Base-by-base conservation (phyloP, 1,140 invertebrate species). In the Drosophila bifasciata region DNA sequence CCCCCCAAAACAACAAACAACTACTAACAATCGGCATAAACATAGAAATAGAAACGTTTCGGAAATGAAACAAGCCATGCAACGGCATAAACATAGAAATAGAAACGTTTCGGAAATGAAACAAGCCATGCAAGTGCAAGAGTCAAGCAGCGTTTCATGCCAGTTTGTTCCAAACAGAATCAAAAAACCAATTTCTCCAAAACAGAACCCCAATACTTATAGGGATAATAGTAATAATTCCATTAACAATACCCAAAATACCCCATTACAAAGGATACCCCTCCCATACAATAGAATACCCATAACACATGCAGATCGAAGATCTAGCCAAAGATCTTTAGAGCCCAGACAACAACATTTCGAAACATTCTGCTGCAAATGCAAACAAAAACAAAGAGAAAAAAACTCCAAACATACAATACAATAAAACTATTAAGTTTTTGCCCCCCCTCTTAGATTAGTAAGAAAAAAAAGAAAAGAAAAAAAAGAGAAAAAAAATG, bases 221-320 rank as follows among this genome's bases (percentile, higher is more conserved):
- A 78, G 36, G 57, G 44, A 70, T 66, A 62, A 70, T 66, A 62
- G 59, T 71, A 79, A 41, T 70, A 73, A 60, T 68, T 53, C 55
- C 58, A 49, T 28, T 57, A 28, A 40, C 23, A 52, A 52, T 23
- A 51, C 49, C 58, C n/a, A n/a, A 49, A 49, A 28, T 39, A 63
- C 8, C 8, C 25, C 59, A 48, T 43, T 40, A 39, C 45, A 16
- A n/a, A n/a, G n/a, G n/a, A 40, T 17, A 40, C 9, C 9, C 8
- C 1, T 17, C 6, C 32, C 50, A 15, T 17, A 53, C 23, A 43
- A 62, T 36, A 13, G 9, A 6, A 19, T 32, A 5, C 67, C 67
- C 68, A 43, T 73, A 70, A 44, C 57, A 21, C 17, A 43, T 13
- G 39, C 16, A 45, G 25, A 51, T 28, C 28, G 28, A 8, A 28